Percentiles rank a stretch among this genome's conserved stretches.
These are phyloP conservation scores for Chondrilla cf. caribensis DNA, from an alignment of 37 sponge, comb jelly and placozoan genomes.

Conservation along the genomic window DNA sequence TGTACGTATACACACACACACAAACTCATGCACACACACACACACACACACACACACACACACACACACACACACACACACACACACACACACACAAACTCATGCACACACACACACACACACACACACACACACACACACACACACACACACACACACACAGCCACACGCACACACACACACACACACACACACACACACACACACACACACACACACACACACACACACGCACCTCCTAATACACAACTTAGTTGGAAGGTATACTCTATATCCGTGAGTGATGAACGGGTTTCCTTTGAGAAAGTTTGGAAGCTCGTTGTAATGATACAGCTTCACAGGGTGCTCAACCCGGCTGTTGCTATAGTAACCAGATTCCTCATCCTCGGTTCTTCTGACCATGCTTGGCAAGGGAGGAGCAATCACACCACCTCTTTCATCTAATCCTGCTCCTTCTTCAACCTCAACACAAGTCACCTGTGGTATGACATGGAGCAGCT, in stretches of 20 bases:
- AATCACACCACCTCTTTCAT: neutral
- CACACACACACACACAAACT: too few species aligned
- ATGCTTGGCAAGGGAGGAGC: neutral
- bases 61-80: too few species aligned
- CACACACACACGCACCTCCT: constrained; percentile 69
- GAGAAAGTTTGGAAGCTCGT: constrained; percentile 63
- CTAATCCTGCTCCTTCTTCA: constrained; percentile 4
- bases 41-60: too few species aligned
- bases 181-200: too few species aligned
- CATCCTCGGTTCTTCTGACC: neutral
- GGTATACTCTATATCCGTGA: constrained; percentile 75
- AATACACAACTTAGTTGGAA: constrained; percentile 53
- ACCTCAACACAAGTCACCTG: neutral
- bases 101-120: too few species aligned
- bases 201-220: too few species aligned
- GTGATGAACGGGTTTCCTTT: constrained; percentile 80
- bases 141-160: too few species aligned
- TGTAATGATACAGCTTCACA: constrained; percentile 48
- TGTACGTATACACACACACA: neutral
- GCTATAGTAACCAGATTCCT: neutral
- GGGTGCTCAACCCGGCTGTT: neutral
- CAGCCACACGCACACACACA: too few species aligned
- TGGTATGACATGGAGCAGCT: too few species aligned
- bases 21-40: too few species aligned
- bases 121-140: too few species aligned